Evolutionary conservation across 30 jellyfish, hydroid and myxozoan genomes (phyloP), one percentile per base, ranked within the genome.

Genomic region (Rhopilema esculentum): DNA sequence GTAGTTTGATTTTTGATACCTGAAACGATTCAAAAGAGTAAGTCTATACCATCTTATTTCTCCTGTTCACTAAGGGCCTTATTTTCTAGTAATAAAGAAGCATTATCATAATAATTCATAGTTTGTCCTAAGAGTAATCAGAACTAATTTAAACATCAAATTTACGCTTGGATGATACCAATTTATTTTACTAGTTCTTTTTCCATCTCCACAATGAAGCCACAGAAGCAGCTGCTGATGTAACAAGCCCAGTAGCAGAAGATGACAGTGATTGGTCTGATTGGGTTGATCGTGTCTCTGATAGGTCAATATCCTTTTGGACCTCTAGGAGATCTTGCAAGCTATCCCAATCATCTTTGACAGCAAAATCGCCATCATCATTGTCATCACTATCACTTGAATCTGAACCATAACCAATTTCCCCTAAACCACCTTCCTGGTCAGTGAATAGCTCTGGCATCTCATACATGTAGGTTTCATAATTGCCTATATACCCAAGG

Each of bases 141-240:
- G 12, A 40, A 40, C 57, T 40, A 40, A 2, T 40, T 12, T 2
- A 40, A 40, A 40, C 12, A 40, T 2, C 12, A 12, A 6, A 2
- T 40, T 40, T 2, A 12, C 6, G 57, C 57, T 12, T 40, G 6
- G 57, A 6, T 40, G 6, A 2, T 12, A 40, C 57, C 57, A 6
- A 2, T 40, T 40, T 6, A 12, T 40, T 6, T 12, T 40, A 2
- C 85, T 69, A 69, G 26, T 53, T 69, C 48, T 88, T 88, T 80
- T 94, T 94, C 97, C 97, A 90, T 2, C 97, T 92, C 99, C 99
- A 94, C 7, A 94, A 77, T 2, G 99, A 84, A 1, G 97, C 96
- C 4, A 94, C 95, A 25, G 99, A 94, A n/a, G 98, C 98, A 48
- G 99, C 99, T 1, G 98, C 98, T 23, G 98, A 89, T 16, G 98